Base-by-base conservation (phyloP, 1,140 invertebrate species). In the Leptopilina boulardi region DNA sequence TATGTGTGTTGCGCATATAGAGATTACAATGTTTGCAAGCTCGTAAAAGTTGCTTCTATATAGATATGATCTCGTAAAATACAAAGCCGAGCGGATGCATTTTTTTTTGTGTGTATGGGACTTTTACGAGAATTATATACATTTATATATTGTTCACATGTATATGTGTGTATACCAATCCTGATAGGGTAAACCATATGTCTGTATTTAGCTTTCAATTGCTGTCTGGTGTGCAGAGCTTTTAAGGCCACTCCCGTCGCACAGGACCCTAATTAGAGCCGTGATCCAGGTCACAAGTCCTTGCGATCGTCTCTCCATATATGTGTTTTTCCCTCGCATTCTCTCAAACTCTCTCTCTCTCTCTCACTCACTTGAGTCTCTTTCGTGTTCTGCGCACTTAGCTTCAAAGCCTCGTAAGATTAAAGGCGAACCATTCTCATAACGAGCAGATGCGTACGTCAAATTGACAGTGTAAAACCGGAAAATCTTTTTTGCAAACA, bases 371-470 rank as follows among this genome's bases (percentile, higher is more conserved):
- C 72, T 77, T 71, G 42, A 56, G 71, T 66, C 72, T 71, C 73
- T 76, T 72, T 73, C 72, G 73, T 74, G 72, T 79, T 79, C 77
- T 77, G 80, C 66, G 80, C 72, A 80, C 72, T 80, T 80, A 80
- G 70, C 73, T 76, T 26, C 78, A 74, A 80, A 80, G 78, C 73
- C 75, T 21, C 42, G 4, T 47, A 70, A 74, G 78, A 80, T 80
- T 80, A 80, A 77, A 77, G 72, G 42, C 73, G 71, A 77, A 77
- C 71, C 75, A 42, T 71, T 73, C 34, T 71, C 34, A 70, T 76
- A 76, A 76, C 74, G 74, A 76, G 66, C 74, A 70, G 74, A 71
- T 70, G 47, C 26, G 23, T 15, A 30, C 59, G 23, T 30, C 26
- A 30, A 11, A 66, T 30, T 23, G 13, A 30, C 59, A 66, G 59